Evolutionary conservation across 2,888 invertebrate genomes (phyloP), one percentile per base, ranked within the genome.

Genomic region (Noctua janthe): DNA sequence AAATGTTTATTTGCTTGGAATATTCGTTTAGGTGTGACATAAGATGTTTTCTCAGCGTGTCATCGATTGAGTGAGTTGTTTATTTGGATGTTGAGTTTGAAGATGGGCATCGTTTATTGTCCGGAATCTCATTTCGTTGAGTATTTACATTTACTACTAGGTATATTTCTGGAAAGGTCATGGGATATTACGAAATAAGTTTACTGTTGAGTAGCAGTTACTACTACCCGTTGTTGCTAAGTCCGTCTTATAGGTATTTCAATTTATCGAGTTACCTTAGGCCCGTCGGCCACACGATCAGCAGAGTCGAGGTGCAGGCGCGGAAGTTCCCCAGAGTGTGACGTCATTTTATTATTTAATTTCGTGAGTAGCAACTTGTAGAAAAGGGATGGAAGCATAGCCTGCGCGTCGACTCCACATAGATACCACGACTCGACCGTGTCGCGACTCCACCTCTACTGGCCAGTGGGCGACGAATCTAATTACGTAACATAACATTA

Each of bases 1-100:
- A 76, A 85, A 83, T 88, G 74, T 91, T 88, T 91, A 88, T 90
- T 88, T 85, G 62, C 71, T 79, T 80, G 73, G 75, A 87, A 89
- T 87, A 81, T 85, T 83, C 77, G 74, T 82, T 71, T 77, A 78
- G 83, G 71, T 82, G 73, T 80, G 85, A 89, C 82, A 80, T 71
- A 72, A 74, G 76, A 84, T 89, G 87, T 89, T 80, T 75, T 74
- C n/a, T 49, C 75, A 79, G 64, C 79, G 29, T 76, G 67, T 76
- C 54, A 67, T 69, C 29, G 47, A 76, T 83, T 56, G 74, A 73
- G 62, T 82, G 29, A 64, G 72, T 13, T 79, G 72, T 86, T 73
- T 76, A 77, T 70, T 74, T 71, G 62, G 70, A n/a, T 39, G 39
- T 80, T 84, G 80, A 80, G 39, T 74, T 49, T 39, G 78, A 49